phyloP scores from a whole-genome alignment of 2,797 vertebrate species.

The Danio aesculapii region DNA sequence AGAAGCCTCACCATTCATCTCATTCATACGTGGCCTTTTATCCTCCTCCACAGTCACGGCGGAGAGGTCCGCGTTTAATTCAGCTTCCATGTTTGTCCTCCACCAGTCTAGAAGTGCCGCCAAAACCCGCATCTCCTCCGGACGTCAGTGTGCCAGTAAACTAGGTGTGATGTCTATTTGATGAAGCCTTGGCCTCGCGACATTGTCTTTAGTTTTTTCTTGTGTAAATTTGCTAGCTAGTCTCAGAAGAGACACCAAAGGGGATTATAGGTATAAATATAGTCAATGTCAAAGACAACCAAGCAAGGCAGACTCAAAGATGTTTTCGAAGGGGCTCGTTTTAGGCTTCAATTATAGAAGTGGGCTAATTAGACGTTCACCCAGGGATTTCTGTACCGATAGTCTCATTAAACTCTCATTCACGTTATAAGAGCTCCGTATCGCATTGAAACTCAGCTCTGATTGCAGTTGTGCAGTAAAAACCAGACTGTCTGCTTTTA shows the following conservation, averaged over 20 bases:
- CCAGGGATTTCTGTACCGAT: conserved; percentile 53
- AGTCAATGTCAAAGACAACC: conserved; percentile 57
- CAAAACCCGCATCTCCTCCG: conserved; percentile 33
- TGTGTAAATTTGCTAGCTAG: conserved; percentile 47
- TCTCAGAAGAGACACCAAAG: conserved; percentile 53
- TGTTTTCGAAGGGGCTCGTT: conserved; percentile 74
- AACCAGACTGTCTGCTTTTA: background rate
- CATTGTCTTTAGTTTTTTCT: conserved; percentile 56
- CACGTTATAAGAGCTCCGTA: conserved; percentile 13
- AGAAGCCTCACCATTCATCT: conserved; percentile 12
- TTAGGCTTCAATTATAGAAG: conserved; percentile 81
- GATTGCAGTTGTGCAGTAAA: conserved; percentile 11
- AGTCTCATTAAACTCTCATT: conserved; percentile 58
- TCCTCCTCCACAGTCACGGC: conserved; percentile 7
- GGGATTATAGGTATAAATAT: conserved; percentile 53
- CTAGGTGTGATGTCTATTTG: conserved; percentile 68
- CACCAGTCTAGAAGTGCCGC: conserved; percentile 64
- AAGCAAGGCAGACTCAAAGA: conserved; percentile 71
- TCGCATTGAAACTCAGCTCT: conserved; percentile 5
- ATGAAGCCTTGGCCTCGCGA: conserved; percentile 73
- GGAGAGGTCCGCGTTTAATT: conserved; percentile 14
- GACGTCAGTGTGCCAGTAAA: conserved; percentile 65
- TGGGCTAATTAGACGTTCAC: conserved; percentile 79
- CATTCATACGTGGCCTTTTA: conserved; percentile 5
- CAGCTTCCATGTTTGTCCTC: conserved; percentile 10